Base-by-base conservation (phyloP, 2,888 invertebrate species). In the Galerucella pusilla region DNA sequence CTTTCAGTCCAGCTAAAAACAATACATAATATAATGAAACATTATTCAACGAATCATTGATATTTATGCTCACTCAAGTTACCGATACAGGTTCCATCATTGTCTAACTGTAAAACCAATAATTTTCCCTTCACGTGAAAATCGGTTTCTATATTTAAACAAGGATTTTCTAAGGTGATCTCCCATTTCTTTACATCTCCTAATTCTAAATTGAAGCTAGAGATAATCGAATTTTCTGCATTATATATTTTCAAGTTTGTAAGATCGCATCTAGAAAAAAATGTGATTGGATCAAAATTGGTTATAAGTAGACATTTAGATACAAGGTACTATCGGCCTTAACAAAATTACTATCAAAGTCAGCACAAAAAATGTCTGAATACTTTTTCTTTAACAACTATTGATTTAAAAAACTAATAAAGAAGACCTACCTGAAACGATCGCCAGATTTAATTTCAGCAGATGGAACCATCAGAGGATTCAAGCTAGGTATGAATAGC, bases 61-160 rank as follows among this genome's bases (percentile, higher is more conserved):
- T 42, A 14, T 42, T 42, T 64, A 42, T 14, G 49, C 67, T 67
- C 54, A 67, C 67, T 67, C 4, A 67, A 5, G 68, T 59, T 65
- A 52, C 52, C 20, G 6, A 9, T 49, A 42, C 35, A 25, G 2
- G 25, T 45, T 65, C 35, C 35, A 14, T 92, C 12, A 46, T 94
- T 94, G n/a, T 89, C 87, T 52, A 94, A 89, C 0, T 93, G 93
- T 83, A 94, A 85, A 90, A 93, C 90, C 80, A 94, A 87, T 16
- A 94, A 88, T 80, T 91, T 91, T 10, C 94, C 94, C 10, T 90
- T 86, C 35, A 94, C 87, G 14, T 87, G 88, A 85, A 94, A 94
- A 70, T 90, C 87, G 0, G 92, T 90, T 52, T 88, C 89, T 89
- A 93, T 90, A 63, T 88, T 88, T 46, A 94, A 83, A 61, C 89